Evolutionary conservation across 1,140 invertebrate genomes (phyloP).

Genomic region (Sycophila sp.): DNA sequence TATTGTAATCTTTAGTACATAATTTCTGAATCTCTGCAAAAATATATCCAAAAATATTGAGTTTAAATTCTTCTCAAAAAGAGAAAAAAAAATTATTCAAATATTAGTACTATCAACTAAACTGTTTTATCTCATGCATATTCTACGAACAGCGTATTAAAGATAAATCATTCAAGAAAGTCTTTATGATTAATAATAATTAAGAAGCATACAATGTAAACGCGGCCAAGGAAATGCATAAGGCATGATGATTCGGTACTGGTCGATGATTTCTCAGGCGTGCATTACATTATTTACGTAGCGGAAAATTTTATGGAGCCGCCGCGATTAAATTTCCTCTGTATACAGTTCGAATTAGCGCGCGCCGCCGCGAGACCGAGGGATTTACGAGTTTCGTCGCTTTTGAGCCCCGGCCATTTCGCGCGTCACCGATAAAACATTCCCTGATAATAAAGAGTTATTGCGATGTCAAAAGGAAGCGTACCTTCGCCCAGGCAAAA

Average conservation of each 20-base stretch:
- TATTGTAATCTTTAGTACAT: too few relatives aligned
- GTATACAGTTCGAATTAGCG: conserved; percentile 18
- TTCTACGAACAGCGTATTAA: too few relatives aligned
- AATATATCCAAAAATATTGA: not conserved
- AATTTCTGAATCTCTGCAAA: too few relatives aligned
- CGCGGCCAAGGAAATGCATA: too few relatives aligned
- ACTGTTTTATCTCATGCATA: too few relatives aligned
- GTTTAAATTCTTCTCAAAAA: not conserved
- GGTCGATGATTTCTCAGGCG: not conserved
- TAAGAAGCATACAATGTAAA: too few relatives aligned
- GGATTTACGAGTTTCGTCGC: conserved; percentile 36
- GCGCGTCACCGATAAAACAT: conserved; percentile 39
- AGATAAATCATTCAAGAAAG: too few relatives aligned
- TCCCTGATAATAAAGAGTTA: conserved; percentile 38
- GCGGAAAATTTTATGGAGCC: conserved; percentile 23
- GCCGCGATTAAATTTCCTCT: conserved; percentile 15
- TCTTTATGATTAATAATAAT: too few relatives aligned
- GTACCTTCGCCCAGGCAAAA: conserved; percentile 21
- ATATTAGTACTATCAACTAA: too few relatives aligned
- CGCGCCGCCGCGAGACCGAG: too few relatives aligned
- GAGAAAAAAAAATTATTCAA: too few relatives aligned
- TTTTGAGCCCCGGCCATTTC: conserved; percentile 34
- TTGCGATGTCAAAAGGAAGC: conserved; percentile 34
- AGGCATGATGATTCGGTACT: too few relatives aligned
- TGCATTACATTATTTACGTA: conserved; percentile 15